Conservation (phyloP, 2,888 invertebrate genomes). For the Bombylius major region DNA sequence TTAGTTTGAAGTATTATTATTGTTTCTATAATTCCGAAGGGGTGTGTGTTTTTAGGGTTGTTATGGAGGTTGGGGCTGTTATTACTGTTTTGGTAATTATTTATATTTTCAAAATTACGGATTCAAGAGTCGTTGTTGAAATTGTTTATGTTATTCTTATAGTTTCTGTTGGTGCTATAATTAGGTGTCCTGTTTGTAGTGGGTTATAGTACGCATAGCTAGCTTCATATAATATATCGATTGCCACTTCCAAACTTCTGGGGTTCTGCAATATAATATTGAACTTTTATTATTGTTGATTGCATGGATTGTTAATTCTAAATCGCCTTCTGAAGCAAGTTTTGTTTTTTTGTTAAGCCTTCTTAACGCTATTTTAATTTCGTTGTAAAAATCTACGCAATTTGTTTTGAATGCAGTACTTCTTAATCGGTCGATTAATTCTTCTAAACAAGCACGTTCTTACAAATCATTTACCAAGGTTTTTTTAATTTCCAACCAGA, state of each 20-base stretch:
- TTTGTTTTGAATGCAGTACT: conserved; percentile 4
- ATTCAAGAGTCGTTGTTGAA: not conserved
- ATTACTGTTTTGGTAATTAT: not conserved
- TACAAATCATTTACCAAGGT: conserved; percentile 8
- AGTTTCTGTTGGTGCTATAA: not conserved
- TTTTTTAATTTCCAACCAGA: not conserved
- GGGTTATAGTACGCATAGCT: not conserved
- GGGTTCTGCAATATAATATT: not conserved
- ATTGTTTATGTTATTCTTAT: not conserved
- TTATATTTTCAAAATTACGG: not conserved
- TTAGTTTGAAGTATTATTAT: no score
- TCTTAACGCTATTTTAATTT: not conserved
- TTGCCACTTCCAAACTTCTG: not conserved
- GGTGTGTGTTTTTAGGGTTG: not conserved
- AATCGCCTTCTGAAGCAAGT: not conserved
- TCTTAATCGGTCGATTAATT: conserved; percentile 6
- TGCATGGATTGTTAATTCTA: not conserved
- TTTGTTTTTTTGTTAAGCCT: not conserved
- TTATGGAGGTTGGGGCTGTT: not conserved
- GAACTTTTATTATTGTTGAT: not conserved
- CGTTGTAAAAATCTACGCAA: conserved; percentile 3
- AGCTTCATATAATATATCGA: not conserved
- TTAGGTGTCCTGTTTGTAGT: not conserved
- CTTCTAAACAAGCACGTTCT: conserved; percentile 4
- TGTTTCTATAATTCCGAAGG: no score